Evolutionary conservation across 2,797 vertebrate species (phyloP).

Genomic region (Varecia variegata): DNA sequence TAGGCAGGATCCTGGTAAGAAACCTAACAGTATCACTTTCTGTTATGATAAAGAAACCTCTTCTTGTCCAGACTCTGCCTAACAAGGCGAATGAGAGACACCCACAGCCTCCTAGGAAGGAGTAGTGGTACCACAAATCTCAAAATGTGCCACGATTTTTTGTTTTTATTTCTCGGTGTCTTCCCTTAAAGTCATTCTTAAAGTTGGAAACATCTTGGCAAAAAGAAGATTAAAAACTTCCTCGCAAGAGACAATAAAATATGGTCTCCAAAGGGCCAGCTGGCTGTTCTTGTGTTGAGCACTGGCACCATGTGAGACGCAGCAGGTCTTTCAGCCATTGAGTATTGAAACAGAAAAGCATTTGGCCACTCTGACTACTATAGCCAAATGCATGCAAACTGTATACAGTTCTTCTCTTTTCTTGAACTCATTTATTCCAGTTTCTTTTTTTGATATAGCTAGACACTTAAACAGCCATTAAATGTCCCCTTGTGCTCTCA

Average conservation of each 20-base stretch:
- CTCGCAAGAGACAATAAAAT: constrained; percentile 39
- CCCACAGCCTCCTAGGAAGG: neutral
- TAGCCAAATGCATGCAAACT: constrained; percentile 1
- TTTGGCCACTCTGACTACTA: constrained; percentile 11
- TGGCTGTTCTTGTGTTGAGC: neutral
- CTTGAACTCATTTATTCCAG: constrained; percentile 56
- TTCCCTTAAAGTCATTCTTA: constrained; percentile 23
- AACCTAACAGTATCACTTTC: neutral
- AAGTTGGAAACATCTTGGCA: constrained; percentile 38
- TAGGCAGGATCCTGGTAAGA: constrained; percentile 1
- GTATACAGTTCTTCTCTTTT: constrained; percentile 18
- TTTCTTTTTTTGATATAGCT: constrained; percentile 52
- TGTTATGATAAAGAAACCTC: neutral
- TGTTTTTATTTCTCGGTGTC: neutral
- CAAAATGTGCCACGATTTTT: neutral
- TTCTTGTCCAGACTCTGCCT: neutral
- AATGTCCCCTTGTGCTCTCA: constrained; percentile 51
- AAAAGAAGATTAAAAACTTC: constrained; percentile 40
- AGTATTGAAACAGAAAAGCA: constrained; percentile 40
- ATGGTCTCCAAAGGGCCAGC: neutral
- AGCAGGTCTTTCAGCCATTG: neutral
- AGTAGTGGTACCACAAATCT: neutral
- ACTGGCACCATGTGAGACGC: neutral
- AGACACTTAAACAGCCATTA: constrained; percentile 42
- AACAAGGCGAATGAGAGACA: neutral